phyloP scores from a whole-genome alignment of 2,797 vertebrate species.

The Trichosurus vulpecula region DNA sequence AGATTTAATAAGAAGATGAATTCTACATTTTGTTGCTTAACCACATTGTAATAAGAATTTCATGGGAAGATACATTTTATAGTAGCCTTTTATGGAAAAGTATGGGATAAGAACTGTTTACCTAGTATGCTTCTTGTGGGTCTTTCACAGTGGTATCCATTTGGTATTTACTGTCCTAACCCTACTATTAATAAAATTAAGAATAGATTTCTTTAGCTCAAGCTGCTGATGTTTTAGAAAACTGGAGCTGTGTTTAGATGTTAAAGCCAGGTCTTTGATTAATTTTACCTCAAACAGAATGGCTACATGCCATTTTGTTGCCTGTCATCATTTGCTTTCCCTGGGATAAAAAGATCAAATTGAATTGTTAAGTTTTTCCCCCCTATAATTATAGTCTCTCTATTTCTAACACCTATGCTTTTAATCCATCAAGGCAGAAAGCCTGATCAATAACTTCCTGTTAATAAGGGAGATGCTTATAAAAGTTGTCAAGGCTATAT shows the following conservation, averaged over 20 bases:
- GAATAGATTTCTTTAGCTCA: conserved; percentile 4
- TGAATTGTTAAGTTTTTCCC: neutral
- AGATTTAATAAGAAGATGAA: neutral
- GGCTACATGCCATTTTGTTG: neutral
- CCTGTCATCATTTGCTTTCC: neutral
- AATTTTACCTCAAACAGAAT: neutral
- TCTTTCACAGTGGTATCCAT: neutral
- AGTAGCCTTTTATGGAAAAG: conserved; percentile 11
- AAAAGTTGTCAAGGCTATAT: neutral
- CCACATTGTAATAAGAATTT: conserved; percentile 23
- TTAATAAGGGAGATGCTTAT: neutral
- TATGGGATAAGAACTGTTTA: conserved; percentile 20
- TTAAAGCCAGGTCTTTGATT: conserved; percentile 6
- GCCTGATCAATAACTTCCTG: neutral
- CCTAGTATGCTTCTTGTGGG: neutral
- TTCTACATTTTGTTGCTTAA: neutral
- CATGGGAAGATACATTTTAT: neutral
- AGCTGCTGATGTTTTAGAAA: conserved; percentile 21
- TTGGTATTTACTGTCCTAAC: conserved; percentile 1
- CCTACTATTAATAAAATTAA: conserved; percentile 27
- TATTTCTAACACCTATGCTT: neutral
- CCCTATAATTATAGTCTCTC: neutral
- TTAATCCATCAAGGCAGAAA: neutral
- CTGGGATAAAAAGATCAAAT: neutral
- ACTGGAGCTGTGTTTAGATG: neutral